These are phyloP conservation scores for Carassius carassius DNA, from an alignment of 2,113 vertebrate genomes.

Conservation along the genomic window DNA sequence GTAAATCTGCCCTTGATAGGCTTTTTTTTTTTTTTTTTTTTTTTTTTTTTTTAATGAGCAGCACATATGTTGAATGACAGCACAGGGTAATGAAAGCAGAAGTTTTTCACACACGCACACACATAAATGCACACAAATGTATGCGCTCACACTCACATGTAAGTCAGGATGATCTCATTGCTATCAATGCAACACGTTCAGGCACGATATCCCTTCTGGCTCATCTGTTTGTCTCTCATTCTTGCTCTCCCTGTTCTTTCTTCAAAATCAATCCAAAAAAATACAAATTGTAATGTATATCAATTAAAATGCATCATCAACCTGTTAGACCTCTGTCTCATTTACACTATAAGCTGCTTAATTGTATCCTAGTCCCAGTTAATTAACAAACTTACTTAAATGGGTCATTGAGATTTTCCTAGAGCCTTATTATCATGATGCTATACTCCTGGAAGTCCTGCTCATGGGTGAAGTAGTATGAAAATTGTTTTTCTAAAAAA, in stretches of 20 bases:
- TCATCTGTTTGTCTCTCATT: constrained; percentile 22
- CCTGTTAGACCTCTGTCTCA: neutral
- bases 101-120: neutral
- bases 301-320: neutral
- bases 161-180: constrained; percentile 70
- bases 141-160: neutral
- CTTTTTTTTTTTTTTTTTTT: neutral
- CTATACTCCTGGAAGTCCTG: neutral
- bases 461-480: neutral
- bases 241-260: constrained; percentile 16
- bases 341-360: neutral
- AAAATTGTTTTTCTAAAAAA: constrained; percentile 1
- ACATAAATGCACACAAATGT: constrained; percentile 16
- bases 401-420: neutral
- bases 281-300: no score
- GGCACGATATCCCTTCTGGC: constrained; percentile 62
- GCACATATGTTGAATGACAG: neutral
- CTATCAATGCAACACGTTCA: constrained; percentile 67
- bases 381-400: neutral
- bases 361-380: neutral
- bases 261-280: neutral
- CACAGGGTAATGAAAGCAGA: neutral
- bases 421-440: neutral
- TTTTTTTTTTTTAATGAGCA: no score
- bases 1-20: neutral